phyloP scores from a whole-genome alignment of 2,113 vertebrate genomes.

The Rhea americana region DNA sequence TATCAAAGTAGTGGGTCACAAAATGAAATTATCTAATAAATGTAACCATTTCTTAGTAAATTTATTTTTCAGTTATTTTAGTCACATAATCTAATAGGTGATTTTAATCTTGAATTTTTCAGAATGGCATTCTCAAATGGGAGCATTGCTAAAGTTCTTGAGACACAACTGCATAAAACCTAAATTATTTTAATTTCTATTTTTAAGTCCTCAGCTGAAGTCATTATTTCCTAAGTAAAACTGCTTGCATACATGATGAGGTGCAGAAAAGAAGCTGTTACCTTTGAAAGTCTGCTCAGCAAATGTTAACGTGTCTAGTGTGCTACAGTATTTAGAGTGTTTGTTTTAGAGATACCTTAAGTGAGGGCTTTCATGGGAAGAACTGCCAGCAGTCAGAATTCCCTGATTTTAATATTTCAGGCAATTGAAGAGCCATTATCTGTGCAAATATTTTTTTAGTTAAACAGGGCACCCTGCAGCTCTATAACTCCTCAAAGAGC shows the following conservation, averaged over 20 bases:
- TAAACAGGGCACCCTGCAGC: neutral
- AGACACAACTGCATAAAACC: neutral
- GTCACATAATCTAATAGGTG: neutral
- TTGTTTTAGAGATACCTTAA: neutral
- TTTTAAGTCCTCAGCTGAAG: neutral
- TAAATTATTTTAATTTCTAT: neutral
- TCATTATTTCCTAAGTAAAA: neutral
- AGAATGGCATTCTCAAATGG: neutral
- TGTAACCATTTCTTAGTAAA: neutral
- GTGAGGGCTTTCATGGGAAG: neutral
- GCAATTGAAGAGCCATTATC: neutral
- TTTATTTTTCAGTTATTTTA: neutral
- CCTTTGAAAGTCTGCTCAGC: neutral
- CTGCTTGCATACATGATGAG: neutral
- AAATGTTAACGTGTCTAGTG: neutral
- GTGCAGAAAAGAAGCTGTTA: neutral
- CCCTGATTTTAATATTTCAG: neutral
- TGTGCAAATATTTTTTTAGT: neutral
- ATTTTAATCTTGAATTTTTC: neutral
- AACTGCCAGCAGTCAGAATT: neutral
- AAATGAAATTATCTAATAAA: neutral
- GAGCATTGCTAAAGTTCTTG: neutral
- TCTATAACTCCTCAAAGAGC: neutral
- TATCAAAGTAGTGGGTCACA: neutral
- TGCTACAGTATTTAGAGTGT: neutral